A percentile compares a stretch with the other conserved stretches of the same genome.
Conservation (phyloP, 2,113 vertebrate genomes). For the Australoheros scitulus region DNA sequence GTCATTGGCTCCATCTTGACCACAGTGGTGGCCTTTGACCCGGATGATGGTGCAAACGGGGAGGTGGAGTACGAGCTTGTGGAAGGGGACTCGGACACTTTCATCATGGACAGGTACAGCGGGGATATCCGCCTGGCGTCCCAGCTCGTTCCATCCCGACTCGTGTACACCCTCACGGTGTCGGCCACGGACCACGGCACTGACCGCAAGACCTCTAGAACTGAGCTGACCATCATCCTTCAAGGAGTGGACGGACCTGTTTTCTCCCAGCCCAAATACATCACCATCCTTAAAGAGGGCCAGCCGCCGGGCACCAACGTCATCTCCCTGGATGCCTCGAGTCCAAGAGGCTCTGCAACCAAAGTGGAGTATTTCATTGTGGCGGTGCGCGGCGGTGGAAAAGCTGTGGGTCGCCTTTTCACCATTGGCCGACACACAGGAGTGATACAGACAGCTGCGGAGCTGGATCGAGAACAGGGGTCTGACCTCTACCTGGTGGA, state of each 20-base stretch:
- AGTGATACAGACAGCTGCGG: constrained; percentile 91
- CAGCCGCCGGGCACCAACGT: constrained; percentile 94
- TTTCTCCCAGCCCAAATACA: constrained; percentile 95
- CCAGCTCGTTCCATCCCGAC: constrained; percentile 86
- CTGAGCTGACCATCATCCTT: constrained; percentile 91
- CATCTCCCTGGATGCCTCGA: constrained; percentile 91
- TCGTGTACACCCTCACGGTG: constrained; percentile 90
- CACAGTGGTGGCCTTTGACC: constrained; percentile 91
- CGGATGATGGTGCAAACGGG: constrained; percentile 92
- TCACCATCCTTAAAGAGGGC: constrained; percentile 94
- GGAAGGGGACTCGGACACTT: constrained; percentile 90
- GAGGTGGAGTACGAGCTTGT: constrained; percentile 96
- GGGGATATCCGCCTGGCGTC: constrained; percentile 92
- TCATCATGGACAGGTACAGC: constrained; percentile 94
- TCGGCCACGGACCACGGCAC: constrained; percentile 92
- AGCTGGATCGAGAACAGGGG: constrained; percentile 94
- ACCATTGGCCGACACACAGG: constrained; percentile 90
- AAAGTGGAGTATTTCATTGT: constrained; percentile 97
- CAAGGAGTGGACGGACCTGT: constrained; percentile 91
- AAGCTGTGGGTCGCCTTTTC: constrained; percentile 90
- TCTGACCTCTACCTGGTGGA: constrained; percentile 93
- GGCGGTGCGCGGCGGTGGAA: constrained; percentile 87
- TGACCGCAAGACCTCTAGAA: constrained; percentile 87
- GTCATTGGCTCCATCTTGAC: constrained; percentile 92
- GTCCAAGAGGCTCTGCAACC: constrained; percentile 83